Evolutionary conservation across 2,888 invertebrate genomes (phyloP), one percentile per base, ranked within the genome.

Genomic region (Frankliniella intonsa): DNA sequence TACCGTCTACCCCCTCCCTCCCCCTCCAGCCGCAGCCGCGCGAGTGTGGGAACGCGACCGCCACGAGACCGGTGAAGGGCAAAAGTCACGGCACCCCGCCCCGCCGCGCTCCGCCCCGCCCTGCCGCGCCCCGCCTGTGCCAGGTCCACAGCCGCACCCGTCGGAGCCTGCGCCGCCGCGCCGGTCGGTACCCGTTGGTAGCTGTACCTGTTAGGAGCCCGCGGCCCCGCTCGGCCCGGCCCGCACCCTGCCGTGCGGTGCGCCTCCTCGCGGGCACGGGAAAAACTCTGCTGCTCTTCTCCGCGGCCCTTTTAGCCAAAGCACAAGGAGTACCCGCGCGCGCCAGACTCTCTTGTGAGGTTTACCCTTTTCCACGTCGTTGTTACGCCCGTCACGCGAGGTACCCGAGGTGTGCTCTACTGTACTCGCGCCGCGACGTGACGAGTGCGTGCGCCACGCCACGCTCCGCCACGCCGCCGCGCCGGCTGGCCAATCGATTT

Each of bases 31-130:
- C 69, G 25, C 69, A 11, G 69, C 69, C 69, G 22, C 69, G 25
- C 69, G 69, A 76, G 69, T 76, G 69, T 76, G 69, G 69, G 69
- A 76, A 76, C 69, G 69, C 69, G 69, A 22, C 69, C 69, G 69
- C 69, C 69, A 76, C 69, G 69, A 76, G 69, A 76, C 69, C 69
- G 69, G 69, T 76, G 69, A 76, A 76, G 69, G 69, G 69, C 69
- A 76, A 76, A 76, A 76, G 69, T 76, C 69, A 76, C 69, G 22
- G 69, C 22, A 22, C 69, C 69, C 25, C 62, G 8, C 19, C 69
- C 25, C 14, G 55, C 55, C 55, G 51, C 10, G 51, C 10, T 51
- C 51, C 51, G 51, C 51, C 51, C 51, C 10, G 51, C 10, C 14
- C 51, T 14, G 51, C 51, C 51, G 3, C 38, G 38, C 38, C 38